Percentiles rank a stretch among this genome's conserved stretches.
phyloP scores from a whole-genome alignment of 2,888 invertebrate genomes.

The Dastarcus helophoroides region DNA sequence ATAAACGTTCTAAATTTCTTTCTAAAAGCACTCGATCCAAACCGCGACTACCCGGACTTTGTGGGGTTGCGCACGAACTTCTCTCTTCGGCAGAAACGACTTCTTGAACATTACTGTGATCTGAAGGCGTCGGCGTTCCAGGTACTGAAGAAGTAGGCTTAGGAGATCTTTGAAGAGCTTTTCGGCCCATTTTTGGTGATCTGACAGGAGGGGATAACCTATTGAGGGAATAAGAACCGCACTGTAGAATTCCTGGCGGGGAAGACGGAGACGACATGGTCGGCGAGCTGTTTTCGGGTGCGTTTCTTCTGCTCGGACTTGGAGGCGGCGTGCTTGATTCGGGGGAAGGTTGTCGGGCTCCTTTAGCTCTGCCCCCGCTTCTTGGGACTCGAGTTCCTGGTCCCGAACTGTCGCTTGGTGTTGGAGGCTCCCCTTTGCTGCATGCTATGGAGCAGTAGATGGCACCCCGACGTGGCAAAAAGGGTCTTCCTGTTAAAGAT shows the following conservation, averaged over 20 bases:
- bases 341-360: conserved; percentile 43
- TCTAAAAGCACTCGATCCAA: conserved; percentile 58
- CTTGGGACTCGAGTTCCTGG: conserved; percentile 44
- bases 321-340: conserved; percentile 40
- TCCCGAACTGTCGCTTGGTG: conserved; percentile 76
- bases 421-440: conserved; percentile 82
- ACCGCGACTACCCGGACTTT: conserved; percentile 37
- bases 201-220: conserved; percentile 41
- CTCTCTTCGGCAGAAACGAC: conserved; percentile 20
- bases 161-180: conserved; percentile 40
- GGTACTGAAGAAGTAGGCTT: conserved; percentile 37
- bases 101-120: conserved; percentile 20
- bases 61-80: conserved; percentile 18
- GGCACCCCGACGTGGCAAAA: conserved; percentile 81
- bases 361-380: conserved; percentile 35
- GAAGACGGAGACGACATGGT: conserved; percentile 49
- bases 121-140: conserved; percentile 32
- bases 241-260: conserved; percentile 23
- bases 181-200: conserved; percentile 45
- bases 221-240: too few relatives aligned
- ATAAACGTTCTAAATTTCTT: conserved; percentile 52
- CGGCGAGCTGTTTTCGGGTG: conserved; percentile 41
- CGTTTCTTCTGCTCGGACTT: conserved; percentile 40
- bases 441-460: conserved; percentile 94
- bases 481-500: conserved; percentile 76